Percentiles rank a stretch among this genome's conserved stretches.
Conservation (phyloP, 1,140 invertebrate species). For the Macrobrachium nipponense region DNA sequence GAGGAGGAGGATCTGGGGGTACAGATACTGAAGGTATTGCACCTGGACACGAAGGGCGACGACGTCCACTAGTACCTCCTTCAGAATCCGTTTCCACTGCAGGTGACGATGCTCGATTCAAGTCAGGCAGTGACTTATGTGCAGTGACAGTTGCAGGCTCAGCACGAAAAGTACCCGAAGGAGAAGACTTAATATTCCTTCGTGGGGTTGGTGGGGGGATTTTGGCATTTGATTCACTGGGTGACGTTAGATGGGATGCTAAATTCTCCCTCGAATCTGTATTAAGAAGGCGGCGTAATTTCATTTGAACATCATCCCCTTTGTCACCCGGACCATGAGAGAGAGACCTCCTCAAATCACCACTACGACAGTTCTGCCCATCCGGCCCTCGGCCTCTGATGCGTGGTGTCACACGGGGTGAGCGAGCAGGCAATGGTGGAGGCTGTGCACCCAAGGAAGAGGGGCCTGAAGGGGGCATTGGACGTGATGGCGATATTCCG, state of each 20-base stretch:
- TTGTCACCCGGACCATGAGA: slow-evolving; percentile 63
- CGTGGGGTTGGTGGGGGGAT: slow-evolving; percentile 30
- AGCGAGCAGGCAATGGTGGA: slow-evolving; percentile 41
- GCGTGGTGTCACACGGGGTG: slow-evolving; percentile 38
- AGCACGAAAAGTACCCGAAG: slow-evolving; percentile 61
- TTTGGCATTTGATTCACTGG: not conserved
- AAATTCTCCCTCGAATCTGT: slow-evolving; percentile 56
- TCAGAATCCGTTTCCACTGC: slow-evolving; percentile 47
- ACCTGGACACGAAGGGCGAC: slow-evolving; percentile 65
- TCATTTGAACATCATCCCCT: slow-evolving; percentile 80
- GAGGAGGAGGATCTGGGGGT: slow-evolving; percentile 67
- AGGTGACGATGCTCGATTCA: slow-evolving; percentile 72
- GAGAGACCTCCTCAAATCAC: slow-evolving; percentile 58
- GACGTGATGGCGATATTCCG: slow-evolving; percentile 19
- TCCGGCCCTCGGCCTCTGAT: slow-evolving; percentile 31
- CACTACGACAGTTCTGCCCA: slow-evolving; percentile 36
- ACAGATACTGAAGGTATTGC: slow-evolving; percentile 68
- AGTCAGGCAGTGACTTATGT: slow-evolving; percentile 87
- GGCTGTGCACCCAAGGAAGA: slow-evolving; percentile 39
- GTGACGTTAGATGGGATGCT: slow-evolving; percentile 57
- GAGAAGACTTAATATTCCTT: slow-evolving; percentile 15
- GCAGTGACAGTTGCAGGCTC: slow-evolving; percentile 66
- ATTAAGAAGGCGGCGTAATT: slow-evolving; percentile 80
- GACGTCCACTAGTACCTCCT: slow-evolving; percentile 41
- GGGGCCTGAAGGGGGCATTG: slow-evolving; percentile 7